phyloP scores from a whole-genome alignment of 2,888 invertebrate species.

The Rhodophaea formosa region DNA sequence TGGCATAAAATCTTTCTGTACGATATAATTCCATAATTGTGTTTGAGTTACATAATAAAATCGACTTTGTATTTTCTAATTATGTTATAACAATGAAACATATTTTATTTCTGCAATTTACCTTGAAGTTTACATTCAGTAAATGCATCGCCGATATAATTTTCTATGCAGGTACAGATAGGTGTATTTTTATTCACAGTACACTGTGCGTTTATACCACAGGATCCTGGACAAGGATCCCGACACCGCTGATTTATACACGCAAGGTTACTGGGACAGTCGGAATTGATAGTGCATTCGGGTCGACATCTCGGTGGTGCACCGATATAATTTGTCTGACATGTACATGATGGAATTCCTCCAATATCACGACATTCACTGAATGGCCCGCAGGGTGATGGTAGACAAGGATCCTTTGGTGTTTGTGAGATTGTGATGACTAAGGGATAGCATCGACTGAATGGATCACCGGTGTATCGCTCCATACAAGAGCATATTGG shows the following conservation, averaged over 20 bases:
- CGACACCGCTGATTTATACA: constrained; percentile 88
- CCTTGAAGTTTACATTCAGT: constrained; percentile 79
- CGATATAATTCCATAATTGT: too few species aligned
- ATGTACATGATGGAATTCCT: constrained; percentile 84
- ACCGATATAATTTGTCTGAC: constrained; percentile 84
- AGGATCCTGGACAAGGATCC: constrained; percentile 91
- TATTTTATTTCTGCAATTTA: constrained; percentile 43
- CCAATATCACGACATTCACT: constrained; percentile 83
- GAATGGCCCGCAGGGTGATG: constrained; percentile 85
- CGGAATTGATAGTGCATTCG: constrained; percentile 86
- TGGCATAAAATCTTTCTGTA: too few species aligned
- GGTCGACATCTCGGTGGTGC: constrained; percentile 86
- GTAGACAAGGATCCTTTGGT: constrained; percentile 79
- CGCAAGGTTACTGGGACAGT: constrained; percentile 87
- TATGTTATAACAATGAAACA: too few species aligned
- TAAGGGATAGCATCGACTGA: constrained; percentile 78
- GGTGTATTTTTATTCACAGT: constrained; percentile 87
- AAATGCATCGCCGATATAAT: constrained; percentile 89
- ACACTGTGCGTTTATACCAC: constrained; percentile 84
- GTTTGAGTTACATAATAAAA: too few species aligned
- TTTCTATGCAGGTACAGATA: constrained; percentile 86
- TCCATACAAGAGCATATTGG: constrained; percentile 85
- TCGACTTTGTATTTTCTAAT: too few species aligned
- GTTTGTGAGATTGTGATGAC: constrained; percentile 44
- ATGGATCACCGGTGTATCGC: constrained; percentile 84